Conservation (phyloP, 2,113 vertebrate genomes). For the Oryzias woworae region DNA sequence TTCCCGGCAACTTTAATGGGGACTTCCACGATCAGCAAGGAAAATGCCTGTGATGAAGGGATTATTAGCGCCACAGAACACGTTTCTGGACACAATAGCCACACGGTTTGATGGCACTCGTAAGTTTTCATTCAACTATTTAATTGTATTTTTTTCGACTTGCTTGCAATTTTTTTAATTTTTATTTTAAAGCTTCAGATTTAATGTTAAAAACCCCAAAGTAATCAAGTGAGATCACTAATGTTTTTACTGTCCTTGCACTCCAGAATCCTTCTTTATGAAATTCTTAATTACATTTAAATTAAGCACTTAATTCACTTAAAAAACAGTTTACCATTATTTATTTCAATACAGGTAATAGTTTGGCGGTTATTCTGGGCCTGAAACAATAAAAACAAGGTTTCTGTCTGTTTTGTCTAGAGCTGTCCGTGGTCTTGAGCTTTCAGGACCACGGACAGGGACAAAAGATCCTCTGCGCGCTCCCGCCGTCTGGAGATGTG, state of each 20-base stretch:
- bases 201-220: not conserved
- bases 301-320: too few species aligned
- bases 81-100: slow-evolving; percentile 97
- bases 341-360: too few species aligned
- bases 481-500: not conserved
- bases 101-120: slow-evolving; percentile 98
- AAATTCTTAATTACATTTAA: too few species aligned
- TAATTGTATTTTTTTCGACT: not conserved
- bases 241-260: too few species aligned
- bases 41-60: slow-evolving; percentile 99
- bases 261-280: too few species aligned
- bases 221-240: rapidly evolving
- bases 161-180: slow-evolving; percentile 3
- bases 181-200: not conserved
- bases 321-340: too few species aligned
- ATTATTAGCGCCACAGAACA: slow-evolving; percentile 98
- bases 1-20: slow-evolving; percentile 89
- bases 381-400: too few species aligned
- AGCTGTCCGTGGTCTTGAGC: slow-evolving; percentile 46
- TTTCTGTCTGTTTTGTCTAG: not conserved
- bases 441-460: slow-evolving; percentile 68
- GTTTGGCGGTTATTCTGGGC: too few species aligned
- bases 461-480: slow-evolving; percentile 3
- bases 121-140: slow-evolving; percentile 79
- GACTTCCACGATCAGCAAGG: slow-evolving; percentile 85